Evolutionary conservation across 2,113 vertebrate species (phyloP), one percentile per base, ranked within the genome.

Genomic region (Cyprinodon variegatus): DNA sequence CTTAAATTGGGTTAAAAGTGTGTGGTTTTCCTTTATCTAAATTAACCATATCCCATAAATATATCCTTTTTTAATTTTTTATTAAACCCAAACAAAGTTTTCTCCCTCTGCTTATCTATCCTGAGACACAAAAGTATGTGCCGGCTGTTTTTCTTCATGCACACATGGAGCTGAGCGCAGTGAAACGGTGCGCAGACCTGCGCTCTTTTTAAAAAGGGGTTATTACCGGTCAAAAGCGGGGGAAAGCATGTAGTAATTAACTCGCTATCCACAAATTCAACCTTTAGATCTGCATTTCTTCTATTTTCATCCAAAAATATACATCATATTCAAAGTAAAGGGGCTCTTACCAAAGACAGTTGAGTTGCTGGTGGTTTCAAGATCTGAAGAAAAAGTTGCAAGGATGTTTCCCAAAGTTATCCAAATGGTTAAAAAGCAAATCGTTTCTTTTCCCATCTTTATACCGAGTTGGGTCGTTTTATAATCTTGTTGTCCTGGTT

Each of bases 381-480:
- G 70, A 15, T 83, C 86, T 68, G 85, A 86, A 76, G 88, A 92
- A 81, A 92, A 89, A 83, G 82, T 77, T 72, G 72, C 83, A 74
- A 78, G 85, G 64, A 91, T 74, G 61, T 88, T 90, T 37, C 77
- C 81, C 76, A 91, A 91, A 89, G 82, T 86, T 84, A 95, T 94
- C 94, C 94, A 95, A 84, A 90, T 68, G 45, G 91, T 71, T 37
- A 92, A 82, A 86, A 94, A 81, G 65, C 7, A 29, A 4, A 83
- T 74, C 38, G 81, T 90, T 89, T 84, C 75, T 70, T 84, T 92
- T 78, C 91, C 94, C 94, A 95, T 95, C 80, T 91, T 94, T 88
- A 77, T 88, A n/a, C 68, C 45, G 37, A n/a, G 22, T 43, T 20
- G 20, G 17, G 43, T 73, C 71, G 73, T 43, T 68, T 66, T 63